Base-by-base conservation (phyloP, 1,140 invertebrate species). In the Bradynema listronoti region DNA sequence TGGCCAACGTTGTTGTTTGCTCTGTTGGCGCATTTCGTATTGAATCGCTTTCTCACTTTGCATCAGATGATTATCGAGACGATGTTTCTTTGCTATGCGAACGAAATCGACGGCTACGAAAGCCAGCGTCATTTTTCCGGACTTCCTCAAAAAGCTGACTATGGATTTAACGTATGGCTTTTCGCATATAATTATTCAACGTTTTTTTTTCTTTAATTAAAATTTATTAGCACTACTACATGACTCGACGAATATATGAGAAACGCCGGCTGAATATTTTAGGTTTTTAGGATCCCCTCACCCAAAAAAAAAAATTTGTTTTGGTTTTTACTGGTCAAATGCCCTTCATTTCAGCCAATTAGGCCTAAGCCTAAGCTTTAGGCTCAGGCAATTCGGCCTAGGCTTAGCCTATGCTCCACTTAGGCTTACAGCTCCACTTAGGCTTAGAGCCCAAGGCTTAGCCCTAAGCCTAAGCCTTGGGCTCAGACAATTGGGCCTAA, bases 1-100 rank as follows among this genome's bases (percentile, higher is more conserved):
- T n/a, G 16, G 27, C 47, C 47, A 4, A 50, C 47, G 34, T 3
- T 50, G 4, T 5, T 50, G 16, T 50, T 25, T n/a, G 16, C 19
- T 2, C n/a, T n/a, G 16, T n/a, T 50, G 27, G 47, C 47, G 3
- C 34, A 50, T n/a, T 50, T 19, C 47, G n/a, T 50, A 9, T 19
- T 50, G 47, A 50, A 50, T 25, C 47, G 27, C 27, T 50, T 50
- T 24, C 47, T 50, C n/a, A 30, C 47, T 2, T n/a, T 50, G 47
- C 27, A 19, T 29, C 16, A 50, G 27, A 50, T 50, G 4, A 27
- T 50, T 3, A 50, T 50, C 19, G 47, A 50, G 27, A 50, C 47
- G 4, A 5, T 50, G 3, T 50, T 50, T 24, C 47, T 50, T 29
- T 50, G 47, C 27, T 50, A 50, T 25, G 47, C 47, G 3, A 30